These are phyloP conservation scores for Parazoanthus atlanticus DNA, from an alignment of 92 coral and sea anemone genomes.

Conservation along the genomic window DNA sequence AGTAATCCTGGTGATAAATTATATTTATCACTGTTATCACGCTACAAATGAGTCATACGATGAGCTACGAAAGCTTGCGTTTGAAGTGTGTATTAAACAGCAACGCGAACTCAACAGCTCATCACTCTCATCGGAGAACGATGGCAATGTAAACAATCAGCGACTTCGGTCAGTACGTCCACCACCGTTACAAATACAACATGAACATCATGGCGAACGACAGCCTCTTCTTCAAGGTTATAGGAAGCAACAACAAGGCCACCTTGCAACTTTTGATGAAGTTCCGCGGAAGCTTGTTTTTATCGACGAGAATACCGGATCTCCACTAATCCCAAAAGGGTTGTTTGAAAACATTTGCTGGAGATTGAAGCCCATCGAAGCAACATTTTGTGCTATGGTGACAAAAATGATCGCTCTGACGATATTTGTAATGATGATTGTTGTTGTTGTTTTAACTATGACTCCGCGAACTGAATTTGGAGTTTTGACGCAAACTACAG, in stretches of 20 bases:
- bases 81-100: constrained; percentile 17
- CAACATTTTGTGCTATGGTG: background rate
- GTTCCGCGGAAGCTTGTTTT: background rate
- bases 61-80: background rate
- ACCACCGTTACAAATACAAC: background rate
- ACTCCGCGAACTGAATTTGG: constrained; percentile 18
- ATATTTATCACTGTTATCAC: constrained; percentile 1
- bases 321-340: background rate
- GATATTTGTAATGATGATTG: background rate
- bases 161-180: background rate
- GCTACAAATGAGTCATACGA: constrained; percentile 12
- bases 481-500: background rate
- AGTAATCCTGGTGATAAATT: background rate
- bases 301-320: background rate
- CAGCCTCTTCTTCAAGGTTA: background rate
- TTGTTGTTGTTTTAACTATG: background rate
- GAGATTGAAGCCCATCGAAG: background rate
- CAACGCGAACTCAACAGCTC: background rate
- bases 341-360: background rate
- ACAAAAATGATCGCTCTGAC: background rate
- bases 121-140: background rate
- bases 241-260: background rate
- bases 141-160: background rate
- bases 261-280: background rate
- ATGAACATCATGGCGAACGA: background rate